A percentile compares a stretch with the other conserved stretches of the same genome.
phyloP scores from a whole-genome alignment of 2,113 vertebrate genomes.

The Aythya baeri region DNA sequence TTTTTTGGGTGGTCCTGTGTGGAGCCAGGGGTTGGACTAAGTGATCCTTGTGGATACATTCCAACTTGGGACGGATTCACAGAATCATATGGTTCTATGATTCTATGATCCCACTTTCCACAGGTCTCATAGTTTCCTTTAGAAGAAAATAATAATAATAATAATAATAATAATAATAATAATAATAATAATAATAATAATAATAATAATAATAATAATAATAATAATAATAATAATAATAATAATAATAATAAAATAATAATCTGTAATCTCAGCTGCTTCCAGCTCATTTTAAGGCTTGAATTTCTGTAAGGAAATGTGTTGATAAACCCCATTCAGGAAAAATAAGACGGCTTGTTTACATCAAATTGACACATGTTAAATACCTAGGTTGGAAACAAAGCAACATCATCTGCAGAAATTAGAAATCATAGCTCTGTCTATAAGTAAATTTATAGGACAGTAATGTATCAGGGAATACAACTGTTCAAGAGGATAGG shows the following conservation, averaged over 20 bases:
- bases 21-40: background rate
- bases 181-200: background rate
- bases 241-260: too few species aligned
- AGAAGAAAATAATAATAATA: too few species aligned
- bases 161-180: too few species aligned
- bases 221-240: too few species aligned
- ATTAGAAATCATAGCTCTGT: background rate
- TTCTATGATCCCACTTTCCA: background rate
- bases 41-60: background rate
- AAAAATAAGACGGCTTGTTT: background rate
- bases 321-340: accelerated
- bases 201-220: background rate
- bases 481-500: background rate
- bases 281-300: background rate
- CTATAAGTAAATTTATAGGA: background rate
- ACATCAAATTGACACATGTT: background rate
- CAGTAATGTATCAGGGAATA: background rate
- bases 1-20: background rate
- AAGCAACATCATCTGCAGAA: background rate
- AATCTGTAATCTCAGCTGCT: background rate
- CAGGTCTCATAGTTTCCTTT: background rate
- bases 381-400: background rate
- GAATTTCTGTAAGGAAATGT: background rate
- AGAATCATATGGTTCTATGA: background rate
- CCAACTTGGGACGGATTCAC: background rate